phyloP scores from a whole-genome alignment of 2,113 vertebrate genomes.

The Pomatorhinus ruficollis region DNA sequence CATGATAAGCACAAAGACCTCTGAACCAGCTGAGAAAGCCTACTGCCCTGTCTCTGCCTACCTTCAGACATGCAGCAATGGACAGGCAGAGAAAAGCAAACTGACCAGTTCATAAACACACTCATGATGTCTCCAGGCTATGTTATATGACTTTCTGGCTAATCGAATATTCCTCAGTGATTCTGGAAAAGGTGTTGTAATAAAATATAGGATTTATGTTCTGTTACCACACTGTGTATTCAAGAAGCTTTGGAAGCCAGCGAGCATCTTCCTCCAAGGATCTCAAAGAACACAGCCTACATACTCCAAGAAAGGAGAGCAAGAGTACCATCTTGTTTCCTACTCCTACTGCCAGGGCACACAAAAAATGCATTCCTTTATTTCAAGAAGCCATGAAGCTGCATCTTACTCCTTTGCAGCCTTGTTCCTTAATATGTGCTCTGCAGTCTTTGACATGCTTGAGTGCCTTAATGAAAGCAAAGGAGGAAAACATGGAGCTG shows the following conservation, averaged over 20 bases:
- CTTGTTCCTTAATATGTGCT: not conserved
- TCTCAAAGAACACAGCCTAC: not conserved
- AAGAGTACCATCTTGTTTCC: not conserved
- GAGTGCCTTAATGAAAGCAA: not conserved
- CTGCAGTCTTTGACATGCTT: not conserved
- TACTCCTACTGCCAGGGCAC: not conserved
- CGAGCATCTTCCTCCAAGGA: not conserved
- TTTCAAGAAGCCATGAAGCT: not conserved
- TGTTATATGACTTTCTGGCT: not conserved
- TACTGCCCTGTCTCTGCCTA: not conserved
- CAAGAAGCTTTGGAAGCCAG: not conserved
- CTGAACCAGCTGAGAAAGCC: not conserved
- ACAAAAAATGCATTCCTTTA: not conserved
- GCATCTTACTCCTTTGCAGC: not conserved
- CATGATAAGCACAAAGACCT: not conserved
- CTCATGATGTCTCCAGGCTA: not conserved
- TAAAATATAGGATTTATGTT: not conserved
- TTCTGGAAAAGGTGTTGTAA: not conserved
- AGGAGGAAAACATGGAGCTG: not conserved
- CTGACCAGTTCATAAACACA: accelerated
- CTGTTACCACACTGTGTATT: accelerated
- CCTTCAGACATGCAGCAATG: not conserved
- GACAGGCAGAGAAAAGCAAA: not conserved
- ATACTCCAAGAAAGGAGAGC: not conserved
- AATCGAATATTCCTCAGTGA: not conserved